Percentiles rank a stretch among this genome's conserved stretches.
phyloP scores from a whole-genome alignment of 2,113 vertebrate genomes.

The Nanorana parkeri region DNA sequence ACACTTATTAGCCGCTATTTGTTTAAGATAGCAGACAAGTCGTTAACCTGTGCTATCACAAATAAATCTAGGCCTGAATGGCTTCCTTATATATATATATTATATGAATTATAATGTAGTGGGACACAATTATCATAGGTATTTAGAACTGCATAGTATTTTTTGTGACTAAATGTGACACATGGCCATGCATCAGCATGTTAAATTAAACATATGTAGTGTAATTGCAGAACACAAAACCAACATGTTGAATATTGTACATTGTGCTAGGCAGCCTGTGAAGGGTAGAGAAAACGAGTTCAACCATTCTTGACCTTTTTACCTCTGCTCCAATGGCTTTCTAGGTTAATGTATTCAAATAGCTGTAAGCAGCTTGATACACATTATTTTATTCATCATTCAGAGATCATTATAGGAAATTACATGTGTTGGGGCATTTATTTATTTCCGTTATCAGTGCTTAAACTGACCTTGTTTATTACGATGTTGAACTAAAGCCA shows the following conservation, averaged over 20 bases:
- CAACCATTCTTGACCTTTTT: not conserved
- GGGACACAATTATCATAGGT: too few relatives aligned
- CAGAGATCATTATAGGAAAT: too few relatives aligned
- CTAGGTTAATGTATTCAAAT: not conserved
- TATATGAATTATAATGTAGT: too few relatives aligned
- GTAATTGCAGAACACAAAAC: not conserved
- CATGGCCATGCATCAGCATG: not conserved
- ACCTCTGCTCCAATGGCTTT: not conserved
- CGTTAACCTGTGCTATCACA: not conserved
- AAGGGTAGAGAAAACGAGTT: not conserved
- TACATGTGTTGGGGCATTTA: too few relatives aligned
- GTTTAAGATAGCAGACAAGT: not conserved
- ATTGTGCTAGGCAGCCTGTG: not conserved
- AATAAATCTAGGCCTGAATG: not conserved
- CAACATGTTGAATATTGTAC: not conserved
- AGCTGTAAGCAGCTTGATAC: not conserved
- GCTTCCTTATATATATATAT: too few relatives aligned
- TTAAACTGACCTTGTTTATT: too few relatives aligned
- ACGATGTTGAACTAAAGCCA: too few relatives aligned
- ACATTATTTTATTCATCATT: not conserved
- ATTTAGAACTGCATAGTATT: too few relatives aligned
- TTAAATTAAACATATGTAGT: not conserved
- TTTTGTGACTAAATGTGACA: too few relatives aligned
- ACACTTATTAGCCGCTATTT: constrained; percentile 15
- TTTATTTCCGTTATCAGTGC: too few relatives aligned